Evolutionary conservation across 2,888 invertebrate species (phyloP), one percentile per base, ranked within the genome.

Genomic region (Drosophila mettleri): DNA sequence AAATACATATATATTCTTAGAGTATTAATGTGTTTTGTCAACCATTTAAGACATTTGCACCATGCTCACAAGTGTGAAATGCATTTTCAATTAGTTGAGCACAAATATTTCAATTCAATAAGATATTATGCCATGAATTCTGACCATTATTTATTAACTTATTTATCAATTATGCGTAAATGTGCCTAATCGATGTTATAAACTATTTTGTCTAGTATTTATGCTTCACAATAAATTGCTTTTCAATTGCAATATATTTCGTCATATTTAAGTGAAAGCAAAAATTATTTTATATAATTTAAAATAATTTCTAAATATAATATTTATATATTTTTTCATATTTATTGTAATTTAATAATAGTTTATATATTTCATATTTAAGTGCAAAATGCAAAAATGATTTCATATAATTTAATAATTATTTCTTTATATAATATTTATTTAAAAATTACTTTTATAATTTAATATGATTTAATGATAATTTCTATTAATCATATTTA

Each of bases 41-140:
- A 43, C 24, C 43, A 27, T 43, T 18, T 33, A 10, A 54, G 54
- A 8, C 33, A 54, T 24, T 10, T 43, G 33, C 7, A 6, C 29
- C 43, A 43, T 33, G 54, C 33, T 9, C 1, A 3, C 33, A 54
- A 33, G 54, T 54, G 54, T 54, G 54, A 54, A 54, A 43, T 34
- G 54, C 54, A 54, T 54, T 45, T 43, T 43, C 43, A 54, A 54
- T 54, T 54, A 43, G 43, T 43, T 54, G 22, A 18, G 22, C 31
- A 22, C 5, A 41, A 33, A 22, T 24, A 41, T 16, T 41, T 43
- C 24, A 6, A 54, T 54, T 34, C 9, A 43, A 34, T 54, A 9
- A 10, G 33, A 54, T 33, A 52, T 39, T 20, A 29, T 9, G n/a
- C 12, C n/a, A 48, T 16, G n/a, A 38, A 38, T 38, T 0, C 18